Percentiles rank a stretch among this genome's conserved stretches.
phyloP scores from a whole-genome alignment of 2,113 vertebrate species.

The Amphiprion percula region DNA sequence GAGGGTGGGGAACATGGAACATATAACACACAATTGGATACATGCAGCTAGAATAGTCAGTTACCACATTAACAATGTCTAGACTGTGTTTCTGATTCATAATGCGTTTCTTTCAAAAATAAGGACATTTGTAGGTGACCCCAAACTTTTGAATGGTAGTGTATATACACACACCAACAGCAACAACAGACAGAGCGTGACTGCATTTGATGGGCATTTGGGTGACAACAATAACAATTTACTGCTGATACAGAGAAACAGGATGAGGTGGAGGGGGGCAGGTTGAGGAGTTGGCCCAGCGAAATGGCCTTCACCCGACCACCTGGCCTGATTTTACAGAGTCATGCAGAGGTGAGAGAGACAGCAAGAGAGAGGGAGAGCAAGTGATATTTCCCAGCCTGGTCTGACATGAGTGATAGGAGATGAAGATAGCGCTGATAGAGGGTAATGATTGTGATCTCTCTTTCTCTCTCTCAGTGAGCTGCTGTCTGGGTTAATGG shows the following conservation, averaged over 20 bases:
- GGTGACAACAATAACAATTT: constrained; percentile 17
- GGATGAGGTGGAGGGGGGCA: neutral
- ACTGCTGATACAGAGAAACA: constrained; percentile 33
- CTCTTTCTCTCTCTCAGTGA: constrained; percentile 45
- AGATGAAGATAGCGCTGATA: constrained; percentile 68
- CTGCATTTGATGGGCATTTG: constrained; percentile 29
- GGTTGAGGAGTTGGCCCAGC: constrained; percentile 37
- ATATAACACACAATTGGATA: too few species aligned
- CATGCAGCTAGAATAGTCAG: neutral
- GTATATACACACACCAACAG: neutral
- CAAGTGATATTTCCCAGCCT: constrained; percentile 30
- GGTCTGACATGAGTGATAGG: constrained; percentile 67
- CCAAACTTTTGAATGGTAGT: too few species aligned
- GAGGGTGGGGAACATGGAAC: too few species aligned
- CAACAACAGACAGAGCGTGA: neutral
- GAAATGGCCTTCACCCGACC: constrained; percentile 63
- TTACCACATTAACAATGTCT: too few species aligned
- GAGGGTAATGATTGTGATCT: constrained; percentile 75
- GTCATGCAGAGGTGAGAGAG: constrained; percentile 40
- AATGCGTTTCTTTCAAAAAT: too few species aligned
- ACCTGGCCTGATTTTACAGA: constrained; percentile 65
- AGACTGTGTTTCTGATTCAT: too few species aligned
- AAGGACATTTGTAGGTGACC: too few species aligned
- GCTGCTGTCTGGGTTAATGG: constrained; percentile 68
- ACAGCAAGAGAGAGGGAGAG: neutral